Percentiles rank a stretch among this genome's conserved stretches.
phyloP scores from a whole-genome alignment of 2,113 vertebrate species.

The Fregetta grallaria region DNA sequence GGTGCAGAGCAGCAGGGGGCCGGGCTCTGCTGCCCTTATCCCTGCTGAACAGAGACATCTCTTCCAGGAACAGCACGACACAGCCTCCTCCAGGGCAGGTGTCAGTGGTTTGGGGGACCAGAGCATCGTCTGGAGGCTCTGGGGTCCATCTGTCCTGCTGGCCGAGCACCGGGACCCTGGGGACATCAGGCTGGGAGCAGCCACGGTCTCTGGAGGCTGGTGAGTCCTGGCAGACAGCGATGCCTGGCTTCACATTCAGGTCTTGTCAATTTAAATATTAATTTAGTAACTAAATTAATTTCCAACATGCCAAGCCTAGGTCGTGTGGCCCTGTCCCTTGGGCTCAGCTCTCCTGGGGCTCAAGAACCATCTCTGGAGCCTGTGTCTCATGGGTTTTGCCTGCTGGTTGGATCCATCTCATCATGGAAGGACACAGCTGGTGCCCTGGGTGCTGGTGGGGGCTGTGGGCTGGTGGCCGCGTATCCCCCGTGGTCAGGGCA shows the following conservation, averaged over 20 bases:
- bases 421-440: fast-evolving
- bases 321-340: fast-evolving
- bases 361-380: fast-evolving
- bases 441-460: background rate
- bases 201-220: background rate
- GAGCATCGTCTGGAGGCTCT: background rate
- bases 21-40: background rate
- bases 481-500: background rate
- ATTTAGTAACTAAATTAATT: background rate
- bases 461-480: fast-evolving
- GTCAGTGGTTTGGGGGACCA: fast-evolving
- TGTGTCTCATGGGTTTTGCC: fast-evolving
- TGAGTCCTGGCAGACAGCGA: background rate
- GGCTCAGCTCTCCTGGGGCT: background rate
- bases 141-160: background rate
- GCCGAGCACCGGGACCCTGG: fast-evolving
- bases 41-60: fast-evolving
- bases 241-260: background rate
- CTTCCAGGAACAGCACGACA: fast-evolving
- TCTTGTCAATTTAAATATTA: background rate
- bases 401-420: background rate
- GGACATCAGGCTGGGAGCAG: fast-evolving
- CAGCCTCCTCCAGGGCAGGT: fast-evolving
- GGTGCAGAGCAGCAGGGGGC: background rate
- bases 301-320: fast-evolving